These are phyloP conservation scores for Alcis repandata DNA, from an alignment of 2,888 invertebrate genomes.

Conservation along the genomic window DNA sequence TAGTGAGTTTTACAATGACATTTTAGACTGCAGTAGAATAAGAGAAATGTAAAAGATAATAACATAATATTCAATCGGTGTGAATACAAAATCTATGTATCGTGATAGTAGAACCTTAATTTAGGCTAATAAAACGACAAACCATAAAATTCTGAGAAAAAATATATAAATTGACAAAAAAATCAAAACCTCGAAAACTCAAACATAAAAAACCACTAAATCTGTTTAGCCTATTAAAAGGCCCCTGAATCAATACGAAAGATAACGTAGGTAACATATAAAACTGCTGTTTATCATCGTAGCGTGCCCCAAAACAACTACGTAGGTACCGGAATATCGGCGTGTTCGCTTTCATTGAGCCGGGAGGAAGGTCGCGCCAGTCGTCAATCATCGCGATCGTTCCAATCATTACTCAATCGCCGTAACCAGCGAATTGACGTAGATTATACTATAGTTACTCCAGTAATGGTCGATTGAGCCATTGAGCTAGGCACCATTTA, in stretches of 20 bases:
- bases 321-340: slow-evolving; percentile 17
- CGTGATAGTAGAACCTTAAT: no score
- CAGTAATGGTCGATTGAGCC: not conserved
- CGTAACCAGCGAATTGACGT: slow-evolving; percentile 16
- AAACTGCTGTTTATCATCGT: not conserved
- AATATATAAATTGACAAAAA: no score
- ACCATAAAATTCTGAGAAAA: no score
- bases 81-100: no score
- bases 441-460: not conserved
- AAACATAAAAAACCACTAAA: no score
- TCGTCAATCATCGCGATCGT: slow-evolving; percentile 33
- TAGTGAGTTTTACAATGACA: not conserved
- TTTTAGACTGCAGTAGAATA: not conserved
- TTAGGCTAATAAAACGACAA: no score
- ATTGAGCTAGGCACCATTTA: not conserved
- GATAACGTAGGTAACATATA: no score
- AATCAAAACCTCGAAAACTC: no score
- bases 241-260: no score
- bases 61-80: no score
- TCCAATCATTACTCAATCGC: slow-evolving; percentile 32
- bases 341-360: slow-evolving; percentile 39
- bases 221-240: no score
- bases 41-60: not conserved
- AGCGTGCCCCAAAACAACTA: not conserved
- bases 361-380: slow-evolving; percentile 38